Evolutionary conservation across 2,888 invertebrate genomes (phyloP), one percentile per base, ranked within the genome.

Genomic region (Mythimna albipuncta): DNA sequence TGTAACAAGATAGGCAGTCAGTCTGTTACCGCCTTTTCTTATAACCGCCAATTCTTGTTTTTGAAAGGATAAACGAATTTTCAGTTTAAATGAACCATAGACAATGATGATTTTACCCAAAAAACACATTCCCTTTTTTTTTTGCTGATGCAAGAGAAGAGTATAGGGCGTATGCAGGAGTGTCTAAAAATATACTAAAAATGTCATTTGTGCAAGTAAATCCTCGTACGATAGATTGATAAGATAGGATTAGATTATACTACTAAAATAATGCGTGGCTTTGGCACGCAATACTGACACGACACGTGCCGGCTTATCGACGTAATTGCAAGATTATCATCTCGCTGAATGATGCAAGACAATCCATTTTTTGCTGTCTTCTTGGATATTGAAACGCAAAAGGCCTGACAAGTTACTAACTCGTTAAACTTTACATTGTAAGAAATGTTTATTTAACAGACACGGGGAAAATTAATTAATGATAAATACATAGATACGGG

Each of bases 271-370:
- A 38, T 61, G n/a, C 44, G 26, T 59, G 11, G 35, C 26, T 59
- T 35, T 66, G 32, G 58, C 58, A 66, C 1, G 66, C 26, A 19
- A n/a, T 19, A 26, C 26, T 16, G 54, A 9, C 44, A 32, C 58
- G 50, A 35, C 62, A 64, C 44, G 35, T 21, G 41, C 19, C 35
- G 52, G 35, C 66, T 72, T 73, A 73, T 72, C 73, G 11, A 0
- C 4, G 52, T 74, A 73, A 74, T 52, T 74, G 50, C 6, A 11
- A 62, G 50, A 75, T 75, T 73, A 74, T 62, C 61, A 63, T 63
- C 74, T 69, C 21, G 6, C 19, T 6, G 75, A 74, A n/a, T 75
- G 50, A 73, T 61, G 68, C 44, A 50, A 50, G n/a, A 55, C 59
- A 47, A 21, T 62, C 10, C 26, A 21, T 66, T 73, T 72, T 50